Conservation (phyloP, 2,113 vertebrate species). For the Rhinichthys klamathensis region DNA sequence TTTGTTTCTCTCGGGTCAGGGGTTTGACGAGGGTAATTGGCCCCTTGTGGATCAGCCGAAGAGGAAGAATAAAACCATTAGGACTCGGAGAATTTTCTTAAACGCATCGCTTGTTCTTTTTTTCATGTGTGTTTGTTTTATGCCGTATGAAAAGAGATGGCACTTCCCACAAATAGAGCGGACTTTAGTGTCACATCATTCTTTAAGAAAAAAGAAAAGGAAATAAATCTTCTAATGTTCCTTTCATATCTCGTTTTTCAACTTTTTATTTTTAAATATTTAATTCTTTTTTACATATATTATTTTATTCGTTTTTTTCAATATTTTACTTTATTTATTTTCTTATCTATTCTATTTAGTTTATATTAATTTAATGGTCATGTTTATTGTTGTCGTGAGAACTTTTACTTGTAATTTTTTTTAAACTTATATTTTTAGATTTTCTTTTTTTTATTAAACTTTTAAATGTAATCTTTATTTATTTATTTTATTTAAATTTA, state of each 20-base stretch:
- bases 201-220: background rate
- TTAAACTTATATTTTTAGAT: background rate
- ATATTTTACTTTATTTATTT: too few species aligned
- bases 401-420: background rate
- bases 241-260: background rate
- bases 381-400: background rate
- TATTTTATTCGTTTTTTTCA: background rate
- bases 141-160: conserved; percentile 8
- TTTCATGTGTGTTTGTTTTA: conserved; percentile 7
- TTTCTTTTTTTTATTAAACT: background rate
- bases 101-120: background rate
- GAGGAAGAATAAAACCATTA: conserved; percentile 21
- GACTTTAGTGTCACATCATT: background rate
- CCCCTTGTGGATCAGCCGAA: conserved; percentile 71
- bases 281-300: background rate
- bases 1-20: conserved; percentile 28
- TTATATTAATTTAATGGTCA: background rate
- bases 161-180: background rate
- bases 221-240: background rate
- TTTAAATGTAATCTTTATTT: too few species aligned
- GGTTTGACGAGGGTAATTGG: conserved; percentile 79
- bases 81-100: background rate
- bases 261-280: background rate
- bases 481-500: too few species aligned
- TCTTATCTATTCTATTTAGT: background rate